Base-by-base conservation (phyloP, 2,797 vertebrate genomes). In the Hirundo rustica region DNA sequence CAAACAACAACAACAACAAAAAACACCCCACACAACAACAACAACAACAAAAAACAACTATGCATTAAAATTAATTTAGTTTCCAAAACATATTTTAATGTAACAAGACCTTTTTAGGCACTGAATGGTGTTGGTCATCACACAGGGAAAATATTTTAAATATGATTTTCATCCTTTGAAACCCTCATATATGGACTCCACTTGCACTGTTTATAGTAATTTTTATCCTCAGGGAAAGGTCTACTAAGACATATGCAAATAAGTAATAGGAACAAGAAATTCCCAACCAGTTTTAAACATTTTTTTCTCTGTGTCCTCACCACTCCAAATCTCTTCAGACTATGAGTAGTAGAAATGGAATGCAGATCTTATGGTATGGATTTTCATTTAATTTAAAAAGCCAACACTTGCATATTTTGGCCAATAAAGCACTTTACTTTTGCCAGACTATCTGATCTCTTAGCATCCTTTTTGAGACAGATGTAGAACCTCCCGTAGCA, bases 131-230 rank as follows among this genome's bases (percentile, higher is more conserved):
- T 50, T 73, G 61, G 18, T 68, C 0, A 0, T 22, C 10, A 11
- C 22, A 48, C 25, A 19, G 53, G 17, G 42, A 29, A 87, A 79
- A 29, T 44, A 58, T 71, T 83, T 92, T 34, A 77, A 89, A 61
- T 42, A 77, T 4, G 0, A 65, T 73, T 91, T 91, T 85, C 8
- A 47, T 77, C 26, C 13, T 79, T 94, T 93, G 61, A 91, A 89
- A 68, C 6, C 13, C 4, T 80, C 7, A 36, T 44, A 71, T 44
- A 74, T 25, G 27, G 32, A 70, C 38, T 82, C 4, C 5, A 5
- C 26, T 75, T 84, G 30, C 32, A 60, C 36, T 60, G 19, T 25
- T 93, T 81, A 61, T 45, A 48, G 53, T 44, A 15, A 78, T 72
- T 84, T 30, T 60, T 40, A 27, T 66, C 15, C 48, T 73, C 51